Conservation (phyloP, 2,797 vertebrate species). For the Discoglossus pictus region DNA sequence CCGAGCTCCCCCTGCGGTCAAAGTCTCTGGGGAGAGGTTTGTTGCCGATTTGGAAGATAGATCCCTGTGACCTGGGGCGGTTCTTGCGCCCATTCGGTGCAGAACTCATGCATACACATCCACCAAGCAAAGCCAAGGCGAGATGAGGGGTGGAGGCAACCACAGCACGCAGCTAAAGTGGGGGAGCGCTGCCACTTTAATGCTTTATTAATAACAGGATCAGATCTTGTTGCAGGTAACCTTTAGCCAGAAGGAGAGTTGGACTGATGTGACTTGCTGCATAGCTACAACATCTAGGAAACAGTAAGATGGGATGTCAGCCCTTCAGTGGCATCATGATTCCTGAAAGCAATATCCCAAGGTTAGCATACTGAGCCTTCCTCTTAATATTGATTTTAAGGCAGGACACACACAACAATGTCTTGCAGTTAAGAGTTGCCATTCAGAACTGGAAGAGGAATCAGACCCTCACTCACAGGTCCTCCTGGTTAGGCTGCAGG, state of each 20-base stretch:
- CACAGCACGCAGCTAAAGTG: conserved; percentile 11
- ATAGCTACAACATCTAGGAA: conserved; percentile 73
- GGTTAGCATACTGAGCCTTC: conserved; percentile 59
- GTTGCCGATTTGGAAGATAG: conserved; percentile 88
- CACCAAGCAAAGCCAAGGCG: conserved; percentile 76
- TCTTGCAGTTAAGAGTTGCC: conserved; percentile 73
- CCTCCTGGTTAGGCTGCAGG: conserved; percentile 45
- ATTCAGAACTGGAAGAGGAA: conserved; percentile 69
- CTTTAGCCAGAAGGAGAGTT: conserved; percentile 68
- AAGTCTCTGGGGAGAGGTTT: conserved; percentile 78
- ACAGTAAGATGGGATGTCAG: conserved; percentile 61
- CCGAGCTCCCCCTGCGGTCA: conserved; percentile 86
- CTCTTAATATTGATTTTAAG: conserved; percentile 62
- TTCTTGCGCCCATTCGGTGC: conserved; percentile 97
- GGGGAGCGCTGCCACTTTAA: conserved; percentile 7
- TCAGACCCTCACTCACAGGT: conserved; percentile 50
- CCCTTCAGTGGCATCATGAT: conserved; percentile 71
- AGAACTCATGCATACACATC: conserved; percentile 98
- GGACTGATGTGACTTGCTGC: conserved; percentile 74
- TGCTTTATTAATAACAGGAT: conserved; percentile 54
- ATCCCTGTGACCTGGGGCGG: conserved; percentile 89
- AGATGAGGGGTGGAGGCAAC: conserved; percentile 53
- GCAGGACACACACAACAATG: conserved; percentile 68
- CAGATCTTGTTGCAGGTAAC: conserved; percentile 65
- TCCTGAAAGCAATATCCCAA: conserved; percentile 59